Evolutionary conservation across 2,113 vertebrate species (phyloP), one percentile per base, ranked within the genome.

Genomic region (Pycnonotus jocosus): DNA sequence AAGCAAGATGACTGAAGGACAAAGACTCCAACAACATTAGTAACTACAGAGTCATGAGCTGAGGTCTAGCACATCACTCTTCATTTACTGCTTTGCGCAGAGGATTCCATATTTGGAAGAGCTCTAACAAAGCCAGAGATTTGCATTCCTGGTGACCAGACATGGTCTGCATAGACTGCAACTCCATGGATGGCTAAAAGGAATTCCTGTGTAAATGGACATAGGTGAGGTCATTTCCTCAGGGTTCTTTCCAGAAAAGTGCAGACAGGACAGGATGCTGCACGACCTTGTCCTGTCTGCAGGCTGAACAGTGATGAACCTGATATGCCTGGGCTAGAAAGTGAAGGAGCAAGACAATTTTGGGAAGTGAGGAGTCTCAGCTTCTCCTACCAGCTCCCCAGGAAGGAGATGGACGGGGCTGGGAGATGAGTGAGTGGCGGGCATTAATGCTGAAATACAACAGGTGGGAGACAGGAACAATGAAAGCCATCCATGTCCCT

Each of bases 261-360:
- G 0, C 15, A 53, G n/a, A 30, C 15, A 22, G 8, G 2, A 22
- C 0, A 0, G 37, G 69, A 50, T 37, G 33, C 11, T 33, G 17
- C 5, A 1, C 24, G 60, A 62, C 47, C 23, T 66, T 31, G 22
- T 38, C 0, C 0, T 0, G 1, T 44, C 83, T 60, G 62, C 57
- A 82, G 57, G 38, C 47, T 62, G 44, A 79, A 47, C 66, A 82
- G 28, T 3, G 30, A 42, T 11, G 38, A 25, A 35, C 10, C 4
- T 9, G 1, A 11, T 25, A 23, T 3, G 1, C 19, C 31, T 45
- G 22, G 40, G 23, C 25, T 47, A 37, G 27, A 58, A 69, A 35
- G 22, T 25, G 42, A 77, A 92, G 51, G 38, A 38, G 13, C 37
- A 74, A 68, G 33, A 38, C 10, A 56, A 18, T 57, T 86, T 38